Evolutionary conservation across 2,797 vertebrate genomes (phyloP).

Genomic region (Schizopygopsis pylzovi): DNA sequence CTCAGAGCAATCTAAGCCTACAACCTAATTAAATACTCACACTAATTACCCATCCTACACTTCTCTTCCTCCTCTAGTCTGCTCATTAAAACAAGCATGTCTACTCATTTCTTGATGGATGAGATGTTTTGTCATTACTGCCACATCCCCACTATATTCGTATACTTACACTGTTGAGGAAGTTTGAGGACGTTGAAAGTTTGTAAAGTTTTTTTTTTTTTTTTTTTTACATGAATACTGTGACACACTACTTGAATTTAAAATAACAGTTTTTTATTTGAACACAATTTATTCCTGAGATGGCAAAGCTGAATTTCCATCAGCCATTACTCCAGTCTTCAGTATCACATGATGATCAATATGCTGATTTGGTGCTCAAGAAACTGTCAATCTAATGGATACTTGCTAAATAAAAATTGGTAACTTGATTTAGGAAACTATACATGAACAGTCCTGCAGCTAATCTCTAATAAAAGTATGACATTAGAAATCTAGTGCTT

Average conservation of each 20-base stretch:
- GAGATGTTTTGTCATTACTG: constrained; percentile 18
- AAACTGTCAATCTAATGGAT: neutral
- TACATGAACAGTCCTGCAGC: neutral
- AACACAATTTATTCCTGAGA: neutral
- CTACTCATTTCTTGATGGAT: constrained; percentile 43
- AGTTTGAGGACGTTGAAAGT: neutral
- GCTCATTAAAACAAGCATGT: constrained; percentile 53
- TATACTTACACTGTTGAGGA: neutral
- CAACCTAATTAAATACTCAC: constrained; percentile 69
- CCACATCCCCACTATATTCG: neutral
- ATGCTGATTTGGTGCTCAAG: neutral
- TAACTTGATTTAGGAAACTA: neutral
- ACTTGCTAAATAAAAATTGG: neutral
- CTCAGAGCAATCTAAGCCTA: constrained; percentile 58
- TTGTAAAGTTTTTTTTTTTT: neutral
- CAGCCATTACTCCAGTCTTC: neutral
- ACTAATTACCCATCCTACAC: constrained; percentile 66
- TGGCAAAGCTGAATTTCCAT: neutral
- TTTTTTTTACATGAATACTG: neutral
- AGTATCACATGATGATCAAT: neutral
- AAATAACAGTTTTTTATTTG: neutral
- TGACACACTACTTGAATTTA: neutral
- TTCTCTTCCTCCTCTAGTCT: constrained; percentile 37
- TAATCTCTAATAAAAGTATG: neutral
- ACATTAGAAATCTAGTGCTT: neutral